phyloP scores from a whole-genome alignment of 53 echinoderm and acorn worm genomes.

The Actinopyga echinites region DNA sequence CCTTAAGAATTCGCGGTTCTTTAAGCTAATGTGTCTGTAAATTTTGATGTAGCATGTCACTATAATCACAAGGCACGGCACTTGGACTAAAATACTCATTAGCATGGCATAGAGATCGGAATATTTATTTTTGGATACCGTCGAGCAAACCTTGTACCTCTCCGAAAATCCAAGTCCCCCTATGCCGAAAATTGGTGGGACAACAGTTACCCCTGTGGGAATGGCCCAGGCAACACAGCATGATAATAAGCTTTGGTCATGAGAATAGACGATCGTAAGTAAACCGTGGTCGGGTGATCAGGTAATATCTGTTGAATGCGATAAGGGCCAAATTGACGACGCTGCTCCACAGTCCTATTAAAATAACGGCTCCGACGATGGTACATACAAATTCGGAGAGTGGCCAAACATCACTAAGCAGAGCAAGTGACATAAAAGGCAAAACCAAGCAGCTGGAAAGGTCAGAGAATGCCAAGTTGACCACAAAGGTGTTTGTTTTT shows the following conservation, averaged over 20 bases:
- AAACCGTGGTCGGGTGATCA: conserved; percentile 26
- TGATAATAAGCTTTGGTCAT: conserved; percentile 44
- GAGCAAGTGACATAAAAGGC: too few relatives aligned
- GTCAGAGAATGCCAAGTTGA: too few relatives aligned
- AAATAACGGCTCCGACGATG: conserved; percentile 44
- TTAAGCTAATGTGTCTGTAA: conserved; percentile 41
- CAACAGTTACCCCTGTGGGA: conserved; percentile 21
- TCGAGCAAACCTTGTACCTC: conserved; percentile 54
- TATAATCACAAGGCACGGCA: too few relatives aligned
- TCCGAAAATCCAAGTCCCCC: conserved; percentile 59
- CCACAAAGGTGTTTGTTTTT: too few relatives aligned
- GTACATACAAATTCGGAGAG: conserved; percentile 43
- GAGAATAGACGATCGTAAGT: conserved; percentile 44
- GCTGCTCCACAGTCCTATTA: conserved; percentile 46
- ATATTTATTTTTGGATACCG: too few relatives aligned
- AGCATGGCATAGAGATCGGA: conserved; percentile 45
- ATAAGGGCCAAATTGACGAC: too few relatives aligned
- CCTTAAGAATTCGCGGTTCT: conserved; percentile 47
- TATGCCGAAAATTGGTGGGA: conserved; percentile 45
- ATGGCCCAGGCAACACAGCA: conserved; percentile 55
- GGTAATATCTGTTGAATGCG: too few relatives aligned
- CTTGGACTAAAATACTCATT: conserved; percentile 46
- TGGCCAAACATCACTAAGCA: too few relatives aligned
- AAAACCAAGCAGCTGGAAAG: too few relatives aligned
- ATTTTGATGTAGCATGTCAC: conserved; percentile 51